A percentile compares a stretch with the other conserved stretches of the same genome.
phyloP scores from a whole-genome alignment of 2,888 invertebrate species.

The Ochropleura plecta region DNA sequence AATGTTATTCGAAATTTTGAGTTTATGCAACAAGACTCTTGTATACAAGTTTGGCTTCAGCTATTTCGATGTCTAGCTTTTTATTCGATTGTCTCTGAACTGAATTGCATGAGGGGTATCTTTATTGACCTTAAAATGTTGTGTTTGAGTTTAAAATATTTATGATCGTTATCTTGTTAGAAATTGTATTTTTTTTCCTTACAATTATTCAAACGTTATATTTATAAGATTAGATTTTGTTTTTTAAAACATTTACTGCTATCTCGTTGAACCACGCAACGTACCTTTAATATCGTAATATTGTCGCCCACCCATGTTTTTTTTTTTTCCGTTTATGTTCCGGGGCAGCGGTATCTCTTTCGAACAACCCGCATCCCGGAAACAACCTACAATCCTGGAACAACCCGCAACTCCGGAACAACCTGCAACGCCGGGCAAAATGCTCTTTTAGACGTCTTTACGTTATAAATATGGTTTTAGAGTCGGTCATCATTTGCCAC shows the following conservation, averaged over 20 bases:
- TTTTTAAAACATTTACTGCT: not conserved
- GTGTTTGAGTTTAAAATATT: not conserved
- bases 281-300: not conserved
- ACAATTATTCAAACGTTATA: not conserved
- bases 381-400: no score
- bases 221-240: not conserved
- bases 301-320: no score
- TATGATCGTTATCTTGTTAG: conserved; percentile 14
- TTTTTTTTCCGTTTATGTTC: no score
- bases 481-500: not conserved
- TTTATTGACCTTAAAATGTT: conserved; percentile 8
- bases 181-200: no score
- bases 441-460: not conserved
- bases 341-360: no score
- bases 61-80: conserved; percentile 33
- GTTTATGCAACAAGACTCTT: conserved; percentile 37
- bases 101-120: conserved; percentile 18
- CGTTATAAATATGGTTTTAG: not conserved
- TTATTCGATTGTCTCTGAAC: conserved; percentile 41
- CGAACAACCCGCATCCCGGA: no score
- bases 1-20: conserved; percentile 57
- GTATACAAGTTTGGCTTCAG: conserved; percentile 31
- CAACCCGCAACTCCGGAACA: no score
- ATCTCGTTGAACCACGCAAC: not conserved
- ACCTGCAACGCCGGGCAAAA: not conserved